phyloP scores from a whole-genome alignment of 2,113 vertebrate species.

The Crypturellus undulatus region DNA sequence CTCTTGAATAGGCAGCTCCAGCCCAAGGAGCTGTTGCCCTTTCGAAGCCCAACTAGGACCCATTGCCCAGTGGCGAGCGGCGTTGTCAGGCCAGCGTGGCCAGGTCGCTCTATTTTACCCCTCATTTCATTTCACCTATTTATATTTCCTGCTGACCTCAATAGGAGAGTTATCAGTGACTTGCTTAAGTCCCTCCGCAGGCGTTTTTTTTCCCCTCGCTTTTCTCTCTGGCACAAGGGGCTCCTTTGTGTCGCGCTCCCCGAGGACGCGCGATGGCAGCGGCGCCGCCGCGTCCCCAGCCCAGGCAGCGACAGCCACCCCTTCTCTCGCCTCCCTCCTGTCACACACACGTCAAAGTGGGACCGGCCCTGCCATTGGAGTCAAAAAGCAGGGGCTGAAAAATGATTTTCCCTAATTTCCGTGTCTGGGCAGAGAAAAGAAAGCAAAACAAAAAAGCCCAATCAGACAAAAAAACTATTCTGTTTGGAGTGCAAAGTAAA shows the following conservation, averaged over 20 bases:
- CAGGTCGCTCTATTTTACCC: neutral
- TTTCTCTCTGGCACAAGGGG: conserved; percentile 33
- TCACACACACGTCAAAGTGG: fast-evolving
- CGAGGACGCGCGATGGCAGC: neutral
- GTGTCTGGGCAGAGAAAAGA: neutral
- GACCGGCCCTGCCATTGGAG: neutral
- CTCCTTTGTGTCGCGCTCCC: neutral
- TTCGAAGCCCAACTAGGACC: neutral
- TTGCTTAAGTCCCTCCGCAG: neutral
- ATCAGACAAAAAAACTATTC: neutral
- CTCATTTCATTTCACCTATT: neutral
- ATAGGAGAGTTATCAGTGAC: neutral
- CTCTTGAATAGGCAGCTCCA: neutral
- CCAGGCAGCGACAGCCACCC: neutral
- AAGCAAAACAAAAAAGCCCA: neutral
- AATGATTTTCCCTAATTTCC: neutral
- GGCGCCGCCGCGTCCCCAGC: neutral
- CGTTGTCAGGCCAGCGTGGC: neutral
- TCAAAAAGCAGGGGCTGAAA: fast-evolving
- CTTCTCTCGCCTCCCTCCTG: conserved; percentile 37
- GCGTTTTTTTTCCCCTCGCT: conserved; percentile 11
- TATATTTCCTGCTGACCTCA: neutral
- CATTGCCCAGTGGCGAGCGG: neutral
- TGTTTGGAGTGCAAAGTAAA: neutral
- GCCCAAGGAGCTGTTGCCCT: neutral